These are phyloP conservation scores for Lochmaea crataegi DNA, from an alignment of 2,888 invertebrate genomes.

Conservation along the genomic window DNA sequence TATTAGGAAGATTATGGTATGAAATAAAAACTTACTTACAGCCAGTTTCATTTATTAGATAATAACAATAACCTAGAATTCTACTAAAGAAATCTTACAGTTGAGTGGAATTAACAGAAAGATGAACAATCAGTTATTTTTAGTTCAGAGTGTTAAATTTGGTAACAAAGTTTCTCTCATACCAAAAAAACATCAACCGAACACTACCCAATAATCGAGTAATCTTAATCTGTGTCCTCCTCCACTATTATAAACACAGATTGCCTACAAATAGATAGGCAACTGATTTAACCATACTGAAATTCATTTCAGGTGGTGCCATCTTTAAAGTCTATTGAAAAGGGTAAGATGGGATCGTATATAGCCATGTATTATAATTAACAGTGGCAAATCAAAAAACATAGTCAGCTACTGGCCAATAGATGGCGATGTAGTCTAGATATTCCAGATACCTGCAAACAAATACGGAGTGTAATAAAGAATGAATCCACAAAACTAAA, in stretches of 20 bases:
- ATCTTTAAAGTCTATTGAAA: too few relatives aligned
- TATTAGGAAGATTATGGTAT: background rate
- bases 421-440: background rate
- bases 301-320: too few relatives aligned
- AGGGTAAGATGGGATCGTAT: background rate
- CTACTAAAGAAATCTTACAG: conserved; percentile 11
- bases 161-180: conserved; percentile 14
- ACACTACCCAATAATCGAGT: background rate
- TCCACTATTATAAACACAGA: too few relatives aligned
- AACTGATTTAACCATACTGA: too few relatives aligned
- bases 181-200: background rate
- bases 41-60: conserved; percentile 27
- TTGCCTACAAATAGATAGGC: background rate
- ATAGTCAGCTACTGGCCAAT: background rate
- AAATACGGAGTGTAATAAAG: too few relatives aligned
- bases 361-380: background rate
- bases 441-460: background rate
- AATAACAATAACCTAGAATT: conserved; percentile 23
- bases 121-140: conserved; percentile 32
- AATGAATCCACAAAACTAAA: too few relatives aligned
- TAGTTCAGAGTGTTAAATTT: conserved; percentile 24
- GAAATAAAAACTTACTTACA: conserved; percentile 17
- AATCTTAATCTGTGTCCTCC: background rate
- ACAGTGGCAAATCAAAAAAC: background rate
- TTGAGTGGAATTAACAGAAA: conserved; percentile 27